Base-by-base conservation (phyloP, 37 sponge, comb jelly and placozoan species). In the Hormiphora californensis region DNA sequence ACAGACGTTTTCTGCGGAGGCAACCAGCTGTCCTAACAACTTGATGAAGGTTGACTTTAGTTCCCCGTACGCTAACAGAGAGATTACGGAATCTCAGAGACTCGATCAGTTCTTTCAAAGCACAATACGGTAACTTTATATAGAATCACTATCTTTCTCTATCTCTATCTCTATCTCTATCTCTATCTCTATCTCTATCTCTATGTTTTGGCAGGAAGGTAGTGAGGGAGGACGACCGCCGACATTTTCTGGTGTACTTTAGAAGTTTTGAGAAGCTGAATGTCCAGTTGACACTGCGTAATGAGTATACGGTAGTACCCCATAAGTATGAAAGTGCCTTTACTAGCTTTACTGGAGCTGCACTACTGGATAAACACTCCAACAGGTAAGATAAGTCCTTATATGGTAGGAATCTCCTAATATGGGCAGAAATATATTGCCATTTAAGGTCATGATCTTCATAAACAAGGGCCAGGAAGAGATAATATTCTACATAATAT, bases 281-380 rank as follows among this genome's bases (percentile, higher is more conserved):
- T 11, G 81, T 36, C 23, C 35, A 36, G 44, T 33, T 73, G 25
- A 33, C 35, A 7, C 25, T 73, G 46, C 81, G 46, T 30, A 36
- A 46, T 41, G 43, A 33, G 4, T 36, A 12, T 43, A 73, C 12
- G 32, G 46, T 73, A 1, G 38, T 73, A 22, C 81, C 40, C n/a
- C 81, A 73, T 40, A 43, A 43, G n/a, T 73, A 43, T 12, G 9
- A 43, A 22, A 22, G 46, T 39, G 21, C 21, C 15, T 73, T 73
- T 40, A 33, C 25, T n/a, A 46, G 43, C 43, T 73, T 73, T 41
- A 5, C 1, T 2, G 81, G 32, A 0, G 35, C 38, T 25, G 81
- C 81, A 1, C 46, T 73, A 1, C 81, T 32, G 32, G 81, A 73
- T 28, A 73, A 73, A 73, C 81, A 73, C 25, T 73, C 81, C n/a